Percentiles rank a stretch among this genome's conserved stretches.
Evolutionary conservation across 2,888 invertebrate genomes (phyloP).

Genomic region (Spilosoma lubricipeda): DNA sequence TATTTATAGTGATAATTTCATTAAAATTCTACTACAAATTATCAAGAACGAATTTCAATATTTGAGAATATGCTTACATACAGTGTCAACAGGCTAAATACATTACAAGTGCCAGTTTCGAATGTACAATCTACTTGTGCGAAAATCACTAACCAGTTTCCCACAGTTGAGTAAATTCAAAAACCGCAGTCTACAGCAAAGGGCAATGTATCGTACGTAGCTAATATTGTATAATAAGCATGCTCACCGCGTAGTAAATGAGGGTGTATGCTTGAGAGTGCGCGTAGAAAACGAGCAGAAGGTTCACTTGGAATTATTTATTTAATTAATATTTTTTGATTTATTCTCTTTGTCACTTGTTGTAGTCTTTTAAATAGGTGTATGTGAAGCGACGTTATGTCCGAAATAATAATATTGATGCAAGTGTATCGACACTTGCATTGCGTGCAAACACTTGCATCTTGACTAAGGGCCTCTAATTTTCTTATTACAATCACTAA

Average conservation of each 20-base stretch:
- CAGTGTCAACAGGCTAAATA: neutral
- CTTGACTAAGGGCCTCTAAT: too few relatives aligned
- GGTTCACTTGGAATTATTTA: conserved; percentile 16
- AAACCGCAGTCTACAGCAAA: conserved; percentile 67
- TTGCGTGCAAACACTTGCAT: too few relatives aligned
- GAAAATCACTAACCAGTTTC: conserved; percentile 53
- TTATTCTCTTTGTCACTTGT: too few relatives aligned
- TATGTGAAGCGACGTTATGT: too few relatives aligned
- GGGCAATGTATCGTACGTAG: conserved; percentile 59
- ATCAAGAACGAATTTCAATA: neutral
- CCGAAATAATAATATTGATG: too few relatives aligned
- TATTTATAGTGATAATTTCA: neutral
- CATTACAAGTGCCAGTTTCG: conserved; percentile 11
- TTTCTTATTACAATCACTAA: too few relatives aligned
- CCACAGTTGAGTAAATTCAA: conserved; percentile 71
- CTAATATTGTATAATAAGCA: conserved; percentile 65
- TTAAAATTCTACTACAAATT: neutral
- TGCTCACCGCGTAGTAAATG: conserved; percentile 60
- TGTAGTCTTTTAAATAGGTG: too few relatives aligned
- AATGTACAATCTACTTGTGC: conserved; percentile 35
- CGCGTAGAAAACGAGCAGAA: conserved; percentile 32
- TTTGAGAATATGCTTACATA: neutral
- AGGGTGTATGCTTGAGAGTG: conserved; percentile 44
- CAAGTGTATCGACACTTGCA: too few relatives aligned
- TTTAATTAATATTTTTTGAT: too few relatives aligned